phyloP scores from a whole-genome alignment of 2,888 invertebrate species.

The Napeogenes sylphis region DNA sequence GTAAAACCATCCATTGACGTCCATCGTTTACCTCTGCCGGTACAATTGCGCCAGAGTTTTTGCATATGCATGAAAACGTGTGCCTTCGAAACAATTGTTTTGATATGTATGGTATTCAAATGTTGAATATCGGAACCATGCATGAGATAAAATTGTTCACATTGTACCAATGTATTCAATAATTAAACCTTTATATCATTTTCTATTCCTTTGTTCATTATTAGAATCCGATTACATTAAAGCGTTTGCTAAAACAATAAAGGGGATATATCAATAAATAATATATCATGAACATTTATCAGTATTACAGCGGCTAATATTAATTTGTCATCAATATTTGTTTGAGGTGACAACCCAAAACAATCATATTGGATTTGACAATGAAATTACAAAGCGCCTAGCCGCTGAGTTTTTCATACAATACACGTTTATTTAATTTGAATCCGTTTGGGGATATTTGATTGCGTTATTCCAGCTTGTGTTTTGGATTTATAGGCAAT shows the following conservation, averaged over 20 bases:
- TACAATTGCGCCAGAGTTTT: constrained; percentile 2
- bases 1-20: not conserved
- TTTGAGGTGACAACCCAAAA: not conserved
- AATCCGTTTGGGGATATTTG: constrained; percentile 23
- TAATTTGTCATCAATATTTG: not conserved
- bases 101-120: constrained; percentile 4
- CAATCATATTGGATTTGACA: constrained; percentile 7
- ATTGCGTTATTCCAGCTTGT: constrained; percentile 30
- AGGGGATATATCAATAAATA: no score
- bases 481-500: constrained; percentile 19
- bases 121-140: not conserved
- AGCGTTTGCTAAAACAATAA: not conserved
- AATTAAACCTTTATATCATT: not conserved
- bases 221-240: not conserved
- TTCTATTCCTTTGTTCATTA: no score
- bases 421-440: constrained; percentile 16
- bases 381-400: constrained; percentile 12
- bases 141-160: not conserved
- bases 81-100: constrained; percentile 3
- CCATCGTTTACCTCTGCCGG: not conserved
- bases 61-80: constrained; percentile 8
- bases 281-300: no score
- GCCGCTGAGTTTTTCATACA: not conserved
- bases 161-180: not conserved
- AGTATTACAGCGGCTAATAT: not conserved